phyloP scores from a whole-genome alignment of 2,888 invertebrate species.

The Cremastobaeus sp. region DNA sequence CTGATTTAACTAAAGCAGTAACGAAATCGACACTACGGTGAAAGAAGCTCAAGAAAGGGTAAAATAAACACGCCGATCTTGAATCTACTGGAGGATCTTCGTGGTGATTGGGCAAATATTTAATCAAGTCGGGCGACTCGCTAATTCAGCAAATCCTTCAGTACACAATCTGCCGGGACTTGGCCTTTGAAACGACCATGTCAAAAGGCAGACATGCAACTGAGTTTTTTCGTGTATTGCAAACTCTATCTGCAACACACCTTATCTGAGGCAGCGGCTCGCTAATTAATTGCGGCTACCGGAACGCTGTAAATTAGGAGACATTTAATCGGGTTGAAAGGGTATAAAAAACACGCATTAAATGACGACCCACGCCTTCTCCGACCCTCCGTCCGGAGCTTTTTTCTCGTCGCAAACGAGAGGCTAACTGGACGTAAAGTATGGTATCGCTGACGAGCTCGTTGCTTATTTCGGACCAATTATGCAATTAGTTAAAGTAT shows the following conservation, averaged over 20 bases:
- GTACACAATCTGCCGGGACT: slow-evolving; percentile 47
- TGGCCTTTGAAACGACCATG: slow-evolving; percentile 29
- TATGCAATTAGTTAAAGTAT: slow-evolving; percentile 78
- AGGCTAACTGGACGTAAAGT: slow-evolving; percentile 66
- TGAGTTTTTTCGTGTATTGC: not conserved
- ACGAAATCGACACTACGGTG: slow-evolving; percentile 48
- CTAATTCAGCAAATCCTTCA: slow-evolving; percentile 57
- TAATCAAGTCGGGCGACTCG: slow-evolving; percentile 71
- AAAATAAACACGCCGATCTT: slow-evolving; percentile 66
- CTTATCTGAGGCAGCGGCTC: too few relatives aligned
- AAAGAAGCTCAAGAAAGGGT: slow-evolving; percentile 42
- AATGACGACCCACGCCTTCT: slow-evolving; percentile 52
- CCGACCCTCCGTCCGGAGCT: slow-evolving; percentile 59
- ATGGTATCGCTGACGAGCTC: slow-evolving; percentile 65
- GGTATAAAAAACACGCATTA: slow-evolving; percentile 53
- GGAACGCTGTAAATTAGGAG: slow-evolving; percentile 54
- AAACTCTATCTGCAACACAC: too few relatives aligned
- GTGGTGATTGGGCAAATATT: slow-evolving; percentile 78
- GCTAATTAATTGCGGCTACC: slow-evolving; percentile 50
- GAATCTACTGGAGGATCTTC: slow-evolving; percentile 76
- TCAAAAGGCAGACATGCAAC: too few relatives aligned
- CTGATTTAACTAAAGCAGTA: slow-evolving; percentile 61
- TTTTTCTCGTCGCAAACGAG: slow-evolving; percentile 53
- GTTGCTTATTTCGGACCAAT: slow-evolving; percentile 71
- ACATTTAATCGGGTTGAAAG: slow-evolving; percentile 53